Base-by-base conservation (phyloP, 2,888 invertebrate species). In the Lamproptera curius region DNA sequence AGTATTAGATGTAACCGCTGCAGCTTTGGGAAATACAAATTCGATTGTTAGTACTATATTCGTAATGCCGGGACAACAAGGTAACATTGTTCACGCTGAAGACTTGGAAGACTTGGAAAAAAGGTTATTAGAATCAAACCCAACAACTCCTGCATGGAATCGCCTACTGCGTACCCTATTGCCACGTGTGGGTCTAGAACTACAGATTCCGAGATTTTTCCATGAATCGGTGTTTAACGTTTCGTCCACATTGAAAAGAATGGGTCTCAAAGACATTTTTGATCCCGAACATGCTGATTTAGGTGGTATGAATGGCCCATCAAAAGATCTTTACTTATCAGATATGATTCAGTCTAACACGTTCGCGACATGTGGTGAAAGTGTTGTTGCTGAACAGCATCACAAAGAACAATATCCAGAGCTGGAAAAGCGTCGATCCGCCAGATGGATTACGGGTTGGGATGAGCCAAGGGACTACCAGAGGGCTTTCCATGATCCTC, bases 1-100 rank as follows among this genome's bases (percentile, higher is more conserved):
- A 0, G 91, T 91, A 26, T 75, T 96, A 26, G 96, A 96, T 65
- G 95, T 95, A 0, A 96, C 96, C 0, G 93, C 93, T 1, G 93
- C 94, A 2, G 92, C 95, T 6, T 82, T 96, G 42, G 95, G 95
- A 8, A 90, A 90, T 20, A 89, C 90, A 17, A 91, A 92, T 53
- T 91, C 93, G 42, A 88, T 92, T 0, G 89, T 95, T 0, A 95
- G 95, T 63, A 93, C 94, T 0, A 90, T 96, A 34, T 92, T 95
- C 57, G 89, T 96, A 0, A 92, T 96, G 88, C 96, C 96, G 0
- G 96, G 96, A 0, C 95, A 95, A 67, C 95, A 95, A 76, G 95
- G 95, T 16, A 92, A 93, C 44, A 89, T 92, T 0, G 93, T 94
- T 1, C 93, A 94, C 0, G 93, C 94, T 0, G 95, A 95, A 63